Base-by-base conservation (phyloP, 30 jellyfish, hydroid and myxozoan species). In the Turritopsis dohrnii region DNA sequence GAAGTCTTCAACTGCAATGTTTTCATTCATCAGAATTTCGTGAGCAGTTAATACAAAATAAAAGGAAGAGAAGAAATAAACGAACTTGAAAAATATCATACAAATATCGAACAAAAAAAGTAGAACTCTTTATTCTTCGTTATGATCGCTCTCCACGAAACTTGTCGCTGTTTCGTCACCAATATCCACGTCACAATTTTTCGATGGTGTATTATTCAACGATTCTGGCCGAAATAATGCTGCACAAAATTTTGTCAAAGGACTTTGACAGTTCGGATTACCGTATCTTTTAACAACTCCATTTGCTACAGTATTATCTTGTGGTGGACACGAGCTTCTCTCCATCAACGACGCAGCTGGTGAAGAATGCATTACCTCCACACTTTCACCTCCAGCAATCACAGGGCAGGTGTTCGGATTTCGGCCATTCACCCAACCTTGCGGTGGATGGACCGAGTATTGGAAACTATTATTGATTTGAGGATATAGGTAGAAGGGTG, bases 401-500 rank as follows among this genome's bases (percentile, higher is more conserved):
- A 41, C 60, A 41, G 60, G 60, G 7, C 17, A 21, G 28, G 30
- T 8, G 30, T 7, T 69, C 0, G 77, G 16, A 27, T 69, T 69
- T 7, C 77, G 77, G 8, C 22, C 30, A 0, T n/a, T 27, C 9
- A 27, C 0, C 77, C 77, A 69, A 69, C 77, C 77, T 19, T 41
- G 60, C 9, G 77, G 77, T 19, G 77, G 77, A 23, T n/a, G 31
- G 77, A 69, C 19, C 22, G 77, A 27, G 28, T 69, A 27, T n/a
- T n/a, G 30, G 22, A n/a, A n/a, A 19, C 19, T 69, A 69, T n/a
- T 69, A 69, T 69, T 7, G 9, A 21, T 69, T 69, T 69, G 77
- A 69, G 77, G 77, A 19, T 19, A 69, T n/a, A 69, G 19, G 30
- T 69, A 69, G 19, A 69, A 69, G 8, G 77, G 77, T 9, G 77